A percentile compares a stretch with the other conserved stretches of the same genome.
Conservation (phyloP, 2,113 vertebrate species). For the Corythornis madagascariensis region DNA sequence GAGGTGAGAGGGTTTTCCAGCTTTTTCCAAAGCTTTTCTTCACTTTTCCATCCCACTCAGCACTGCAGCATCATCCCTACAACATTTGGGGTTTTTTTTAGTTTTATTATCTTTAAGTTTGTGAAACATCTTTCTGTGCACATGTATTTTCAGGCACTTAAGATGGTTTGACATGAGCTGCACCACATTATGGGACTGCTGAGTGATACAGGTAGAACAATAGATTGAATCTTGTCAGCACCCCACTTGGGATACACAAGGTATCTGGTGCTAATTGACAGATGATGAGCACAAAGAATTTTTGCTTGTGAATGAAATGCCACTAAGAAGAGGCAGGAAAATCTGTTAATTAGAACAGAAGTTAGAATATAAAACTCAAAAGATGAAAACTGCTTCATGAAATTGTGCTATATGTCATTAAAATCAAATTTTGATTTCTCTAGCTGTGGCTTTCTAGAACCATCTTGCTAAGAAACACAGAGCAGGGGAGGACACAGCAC, state of each 20-base stretch:
- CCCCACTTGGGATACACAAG: not conserved
- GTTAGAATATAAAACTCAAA: not conserved
- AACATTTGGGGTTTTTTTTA: not conserved
- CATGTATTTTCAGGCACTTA: not conserved
- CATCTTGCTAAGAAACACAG: not conserved
- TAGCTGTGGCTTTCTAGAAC: not conserved
- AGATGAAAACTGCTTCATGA: not conserved
- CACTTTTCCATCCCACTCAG: not conserved
- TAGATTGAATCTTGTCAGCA: not conserved
- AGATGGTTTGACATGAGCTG: not conserved
- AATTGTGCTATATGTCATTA: not conserved
- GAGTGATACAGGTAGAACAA: not conserved
- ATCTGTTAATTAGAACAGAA: not conserved
- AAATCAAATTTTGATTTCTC: not conserved
- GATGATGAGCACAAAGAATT: not conserved
- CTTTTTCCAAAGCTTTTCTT: not conserved
- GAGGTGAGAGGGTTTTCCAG: not conserved
- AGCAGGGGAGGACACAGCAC: not conserved
- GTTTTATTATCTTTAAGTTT: not conserved
- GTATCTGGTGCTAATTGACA: not conserved
- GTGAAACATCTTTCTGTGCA: not conserved
- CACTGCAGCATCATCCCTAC: not conserved
- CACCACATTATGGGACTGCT: not conserved
- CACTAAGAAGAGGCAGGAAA: not conserved
- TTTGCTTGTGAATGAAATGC: not conserved